These are phyloP conservation scores for Patiria pectinifera DNA, from an alignment of 53 echinoderm and acorn worm species.

Conservation along the genomic window DNA sequence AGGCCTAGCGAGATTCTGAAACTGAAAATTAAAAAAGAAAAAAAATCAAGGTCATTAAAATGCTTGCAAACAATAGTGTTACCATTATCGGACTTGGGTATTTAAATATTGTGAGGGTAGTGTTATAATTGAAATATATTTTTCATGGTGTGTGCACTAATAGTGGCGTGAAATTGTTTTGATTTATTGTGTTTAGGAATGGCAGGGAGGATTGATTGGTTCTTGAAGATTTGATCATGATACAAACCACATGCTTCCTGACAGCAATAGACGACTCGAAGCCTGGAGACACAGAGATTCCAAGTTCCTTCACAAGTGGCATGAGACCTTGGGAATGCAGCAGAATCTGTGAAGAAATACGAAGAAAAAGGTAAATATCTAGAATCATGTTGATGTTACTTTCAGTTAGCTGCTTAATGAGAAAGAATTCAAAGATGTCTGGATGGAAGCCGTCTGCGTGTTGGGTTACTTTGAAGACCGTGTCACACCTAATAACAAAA, in stretches of 20 bases:
- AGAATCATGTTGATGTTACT: background rate
- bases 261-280: constrained; percentile 61
- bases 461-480: too few species aligned
- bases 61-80: background rate
- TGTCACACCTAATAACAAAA: too few species aligned
- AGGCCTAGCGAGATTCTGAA: constrained; percentile 40
- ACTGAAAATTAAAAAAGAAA: constrained; percentile 13
- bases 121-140: too few species aligned
- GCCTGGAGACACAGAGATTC: constrained; percentile 65
- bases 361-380: background rate
- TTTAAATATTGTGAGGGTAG: too few species aligned
- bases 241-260: constrained; percentile 42
- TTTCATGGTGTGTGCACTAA: too few species aligned
- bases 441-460: too few species aligned
- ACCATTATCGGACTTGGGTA: background rate
- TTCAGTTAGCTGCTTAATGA: background rate
- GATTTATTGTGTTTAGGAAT: too few species aligned
- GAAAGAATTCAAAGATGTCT: background rate
- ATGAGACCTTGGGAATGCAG: constrained; percentile 61
- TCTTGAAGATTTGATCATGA: too few species aligned
- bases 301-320: constrained; percentile 61
- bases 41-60: background rate
- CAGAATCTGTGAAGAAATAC: constrained; percentile 32
- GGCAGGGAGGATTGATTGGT: too few species aligned
- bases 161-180: too few species aligned